These are phyloP conservation scores for Phengaris alcon DNA, from an alignment of 2,888 invertebrate genomes.

Conservation along the genomic window DNA sequence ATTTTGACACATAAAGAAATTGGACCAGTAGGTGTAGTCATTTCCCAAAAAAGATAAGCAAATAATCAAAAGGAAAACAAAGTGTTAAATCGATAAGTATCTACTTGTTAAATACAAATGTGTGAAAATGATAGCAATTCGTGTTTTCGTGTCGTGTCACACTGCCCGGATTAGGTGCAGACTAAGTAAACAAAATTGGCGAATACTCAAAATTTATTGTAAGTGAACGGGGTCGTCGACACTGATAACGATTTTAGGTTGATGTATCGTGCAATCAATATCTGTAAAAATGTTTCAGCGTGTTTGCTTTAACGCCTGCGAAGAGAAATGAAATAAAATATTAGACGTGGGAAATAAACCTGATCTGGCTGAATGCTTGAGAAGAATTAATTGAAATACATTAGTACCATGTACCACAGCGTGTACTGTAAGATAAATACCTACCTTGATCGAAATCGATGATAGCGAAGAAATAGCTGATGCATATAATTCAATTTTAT, in stretches of 20 bases:
- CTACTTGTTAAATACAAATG: not conserved
- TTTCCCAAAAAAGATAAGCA: not conserved
- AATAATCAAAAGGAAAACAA: slow-evolving; percentile 16
- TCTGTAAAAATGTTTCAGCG: not conserved
- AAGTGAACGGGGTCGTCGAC: slow-evolving; percentile 12
- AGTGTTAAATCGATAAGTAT: slow-evolving; percentile 17
- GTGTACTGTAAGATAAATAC: not conserved
- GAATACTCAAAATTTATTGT: slow-evolving; percentile 13
- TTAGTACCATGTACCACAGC: not conserved
- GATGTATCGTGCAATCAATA: slow-evolving; percentile 12
- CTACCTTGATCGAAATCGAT: not conserved
- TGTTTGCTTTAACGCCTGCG: not conserved
- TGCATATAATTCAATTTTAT: too few relatives aligned
- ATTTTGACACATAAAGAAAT: not conserved
- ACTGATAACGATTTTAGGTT: slow-evolving; percentile 17
- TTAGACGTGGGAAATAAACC: not conserved
- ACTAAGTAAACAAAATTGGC: slow-evolving; percentile 26
- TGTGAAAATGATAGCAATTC: slow-evolving; percentile 32
- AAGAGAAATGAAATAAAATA: not conserved
- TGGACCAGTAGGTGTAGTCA: slow-evolving; percentile 5
- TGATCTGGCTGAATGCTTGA: not conserved
- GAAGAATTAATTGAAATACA: not conserved
- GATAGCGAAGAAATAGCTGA: not conserved
- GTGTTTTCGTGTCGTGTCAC: slow-evolving; percentile 34
- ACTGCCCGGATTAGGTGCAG: slow-evolving; percentile 38